phyloP scores from a whole-genome alignment of 2,113 vertebrate species.

The Ptilonorhynchus violaceus region DNA sequence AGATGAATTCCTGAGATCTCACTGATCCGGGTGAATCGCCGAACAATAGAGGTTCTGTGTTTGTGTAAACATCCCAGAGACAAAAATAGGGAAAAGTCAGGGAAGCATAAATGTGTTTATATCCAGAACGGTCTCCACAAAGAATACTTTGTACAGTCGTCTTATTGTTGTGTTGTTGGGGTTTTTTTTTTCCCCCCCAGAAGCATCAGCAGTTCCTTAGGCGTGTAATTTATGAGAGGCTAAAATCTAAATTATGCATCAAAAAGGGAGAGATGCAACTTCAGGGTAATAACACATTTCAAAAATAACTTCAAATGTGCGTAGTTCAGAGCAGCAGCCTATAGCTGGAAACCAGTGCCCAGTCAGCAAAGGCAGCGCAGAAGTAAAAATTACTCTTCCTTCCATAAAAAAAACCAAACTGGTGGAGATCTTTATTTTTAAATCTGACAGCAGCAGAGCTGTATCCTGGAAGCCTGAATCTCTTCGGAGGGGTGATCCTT shows the following conservation, averaged over 20 bases:
- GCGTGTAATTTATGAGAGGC: neutral
- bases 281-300: neutral
- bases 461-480: neutral
- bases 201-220: conserved; percentile 8
- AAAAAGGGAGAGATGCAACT: conserved; percentile 33
- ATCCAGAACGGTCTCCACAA: neutral
- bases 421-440: neutral
- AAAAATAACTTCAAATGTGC: conserved; percentile 12
- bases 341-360: neutral
- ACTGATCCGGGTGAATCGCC: neutral
- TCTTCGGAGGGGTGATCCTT: neutral
- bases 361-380: conserved; percentile 11
- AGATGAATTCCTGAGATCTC: neutral
- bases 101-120: neutral
- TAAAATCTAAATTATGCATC: conserved; percentile 60
- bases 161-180: neutral
- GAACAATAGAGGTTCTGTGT: neutral
- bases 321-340: neutral
- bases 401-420: neutral
- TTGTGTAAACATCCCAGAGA: neutral
- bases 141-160: neutral
- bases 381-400: neutral
- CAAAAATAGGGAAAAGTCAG: neutral
- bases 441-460: neutral
- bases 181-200: neutral